Evolutionary conservation across 2,797 vertebrate genomes (phyloP), one percentile per base, ranked within the genome.

Genomic region (Limnodromus scolopaceus): DNA sequence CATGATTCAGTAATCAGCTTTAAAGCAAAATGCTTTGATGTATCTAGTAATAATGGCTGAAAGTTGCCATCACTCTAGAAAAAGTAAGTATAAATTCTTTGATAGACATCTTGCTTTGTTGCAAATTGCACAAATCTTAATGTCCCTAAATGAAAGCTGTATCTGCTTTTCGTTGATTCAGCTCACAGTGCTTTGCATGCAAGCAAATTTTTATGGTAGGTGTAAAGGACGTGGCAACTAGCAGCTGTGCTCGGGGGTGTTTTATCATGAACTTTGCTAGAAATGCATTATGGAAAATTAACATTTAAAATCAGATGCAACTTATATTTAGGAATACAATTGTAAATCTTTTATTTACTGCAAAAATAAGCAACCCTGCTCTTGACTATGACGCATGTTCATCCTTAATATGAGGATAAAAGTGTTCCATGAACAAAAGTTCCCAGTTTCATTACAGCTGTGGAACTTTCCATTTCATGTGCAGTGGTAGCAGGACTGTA

Each of bases 401-500:
- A 38, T 72, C 48, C 63, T 82, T 79, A 70, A 60, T 66, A 81
- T 27, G 45, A 83, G 92, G 83, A 83, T 60, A 87, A 46, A 91
- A 76, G 10, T 63, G 16, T 93, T 64, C 46, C 71, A 30, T 90
- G 83, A 94, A 79, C 57, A 84, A 39, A 92, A 77, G 61, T 58
- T 84, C 64, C 55, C 72, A 39, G 78, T 85, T 88, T 75, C 43
- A 53, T 92, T 92, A 89, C 53, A 91, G 57, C 32, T 95, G 43
- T 77, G 84, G 84, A 95, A 96, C 77, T 95, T 96, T 96, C 93
- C 77, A 55, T 91, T 93, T 94, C 63, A 77, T 87, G 36, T 91
- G 75, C 2, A 3, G 71, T 79, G 49, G 79, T 84, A 79, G 60
- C 58, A 86, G 11, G 19, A 77, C 72, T 70, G 15, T 89, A 48